A percentile compares a stretch with the other conserved stretches of the same genome.
phyloP scores from a whole-genome alignment of 2,797 vertebrate species.

The Rhinoraja longicauda region DNA sequence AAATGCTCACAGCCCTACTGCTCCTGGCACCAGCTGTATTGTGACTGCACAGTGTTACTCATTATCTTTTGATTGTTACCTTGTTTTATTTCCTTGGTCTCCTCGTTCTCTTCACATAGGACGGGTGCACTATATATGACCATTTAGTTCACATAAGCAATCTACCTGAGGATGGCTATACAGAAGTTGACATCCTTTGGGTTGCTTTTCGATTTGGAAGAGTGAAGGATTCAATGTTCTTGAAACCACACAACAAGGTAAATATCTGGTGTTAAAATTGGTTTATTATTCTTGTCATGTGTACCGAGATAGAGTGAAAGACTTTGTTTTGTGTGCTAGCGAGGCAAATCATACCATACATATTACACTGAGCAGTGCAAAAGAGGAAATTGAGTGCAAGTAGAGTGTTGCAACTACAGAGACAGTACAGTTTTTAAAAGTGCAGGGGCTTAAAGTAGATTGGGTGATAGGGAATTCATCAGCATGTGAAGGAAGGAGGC shows the following conservation, averaged over 20 bases:
- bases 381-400: too few relatives aligned
- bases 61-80: background rate
- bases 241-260: constrained; percentile 67
- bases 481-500: too few relatives aligned
- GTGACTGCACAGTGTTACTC: background rate
- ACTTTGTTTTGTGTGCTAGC: too few relatives aligned
- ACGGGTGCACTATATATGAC: constrained; percentile 41
- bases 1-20: background rate
- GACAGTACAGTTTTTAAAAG: too few relatives aligned
- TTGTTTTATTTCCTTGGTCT: background rate
- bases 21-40: background rate
- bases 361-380: too few relatives aligned
- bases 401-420: too few relatives aligned
- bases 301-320: too few relatives aligned
- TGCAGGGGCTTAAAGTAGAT: too few relatives aligned
- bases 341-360: too few relatives aligned
- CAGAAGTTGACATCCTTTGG: constrained; percentile 64
- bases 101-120: background rate
- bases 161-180: constrained; percentile 61
- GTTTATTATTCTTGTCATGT: too few relatives aligned
- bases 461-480: too few relatives aligned
- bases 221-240: constrained; percentile 59
- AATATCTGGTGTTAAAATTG: background rate
- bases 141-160: constrained; percentile 70
- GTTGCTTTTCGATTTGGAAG: constrained; percentile 72